Percentiles rank a stretch among this genome's conserved stretches.
Conservation (phyloP, 2,113 vertebrate species). For the Cranoglanis bouderius region DNA sequence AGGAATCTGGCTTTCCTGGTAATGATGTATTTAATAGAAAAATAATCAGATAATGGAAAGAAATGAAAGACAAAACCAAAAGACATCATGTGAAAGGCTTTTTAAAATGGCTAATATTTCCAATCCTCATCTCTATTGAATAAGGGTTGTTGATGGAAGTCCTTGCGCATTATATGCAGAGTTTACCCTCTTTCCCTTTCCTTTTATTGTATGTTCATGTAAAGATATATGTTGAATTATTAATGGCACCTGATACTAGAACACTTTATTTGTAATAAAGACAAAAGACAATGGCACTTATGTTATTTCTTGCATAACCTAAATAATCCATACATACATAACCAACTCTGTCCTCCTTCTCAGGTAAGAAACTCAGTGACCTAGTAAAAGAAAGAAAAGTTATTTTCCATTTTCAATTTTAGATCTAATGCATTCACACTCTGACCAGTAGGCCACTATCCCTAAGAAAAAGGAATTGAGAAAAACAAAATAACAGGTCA, state of each 20-base stretch:
- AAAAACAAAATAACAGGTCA: neutral
- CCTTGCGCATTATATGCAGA: neutral
- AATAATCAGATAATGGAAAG: neutral
- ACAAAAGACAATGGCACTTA: neutral
- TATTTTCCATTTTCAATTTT: constrained; percentile 4
- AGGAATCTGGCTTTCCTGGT: constrained; percentile 30
- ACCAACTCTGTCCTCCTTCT: neutral
- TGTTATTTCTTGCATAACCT: neutral
- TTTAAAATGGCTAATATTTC: constrained; percentile 33
- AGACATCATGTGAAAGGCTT: constrained; percentile 14
- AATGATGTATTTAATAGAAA: constrained; percentile 21
- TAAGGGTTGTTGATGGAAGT: constrained; percentile 15
- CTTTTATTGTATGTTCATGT: neutral
- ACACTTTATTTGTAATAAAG: too few species aligned
- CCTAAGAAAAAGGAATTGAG: neutral
- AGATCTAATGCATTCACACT: neutral
- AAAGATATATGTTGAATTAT: neutral
- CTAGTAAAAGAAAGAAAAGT: neutral
- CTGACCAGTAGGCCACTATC: neutral
- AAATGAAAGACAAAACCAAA: constrained; percentile 19
- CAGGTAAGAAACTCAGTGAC: neutral
- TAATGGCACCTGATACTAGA: neutral
- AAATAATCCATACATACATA: neutral
- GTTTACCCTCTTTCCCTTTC: neutral
- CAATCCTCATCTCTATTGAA: neutral